Evolutionary conservation across 2,888 invertebrate species (phyloP).

Genomic region (Pterostichus madidus): DNA sequence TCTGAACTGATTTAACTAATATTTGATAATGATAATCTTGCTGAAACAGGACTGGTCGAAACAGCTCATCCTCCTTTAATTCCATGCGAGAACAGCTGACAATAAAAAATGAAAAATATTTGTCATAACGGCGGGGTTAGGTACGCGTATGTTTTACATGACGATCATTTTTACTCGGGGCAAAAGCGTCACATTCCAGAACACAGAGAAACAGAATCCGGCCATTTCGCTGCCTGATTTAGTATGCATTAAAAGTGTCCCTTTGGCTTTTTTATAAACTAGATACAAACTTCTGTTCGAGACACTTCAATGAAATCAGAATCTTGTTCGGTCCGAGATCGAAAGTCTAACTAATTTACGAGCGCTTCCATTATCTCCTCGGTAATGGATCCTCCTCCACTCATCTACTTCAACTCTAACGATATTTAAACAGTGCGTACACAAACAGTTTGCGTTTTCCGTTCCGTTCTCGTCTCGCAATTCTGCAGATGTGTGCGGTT

Average conservation of each 20-base stretch:
- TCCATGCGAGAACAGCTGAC: no score
- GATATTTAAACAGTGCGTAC: not conserved
- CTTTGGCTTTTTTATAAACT: constrained; percentile 68
- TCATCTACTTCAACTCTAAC: not conserved
- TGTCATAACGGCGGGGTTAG: constrained; percentile 19
- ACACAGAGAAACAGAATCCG: not conserved
- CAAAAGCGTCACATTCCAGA: constrained; percentile 40
- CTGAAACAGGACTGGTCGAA: no score
- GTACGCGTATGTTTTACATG: constrained; percentile 29
- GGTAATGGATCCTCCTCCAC: not conserved
- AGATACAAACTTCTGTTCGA: constrained; percentile 56
- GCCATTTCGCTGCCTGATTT: constrained; percentile 64
- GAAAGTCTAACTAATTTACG: constrained; percentile 2
- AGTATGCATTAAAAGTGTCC: constrained; percentile 72
- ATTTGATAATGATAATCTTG: no score
- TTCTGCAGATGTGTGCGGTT: constrained; percentile 20
- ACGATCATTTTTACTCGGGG: constrained; percentile 43
- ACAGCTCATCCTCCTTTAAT: no score
- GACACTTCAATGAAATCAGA: constrained; percentile 38
- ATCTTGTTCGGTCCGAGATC: not conserved
- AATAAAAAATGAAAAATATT: constrained; percentile 28
- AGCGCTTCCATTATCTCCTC: not conserved
- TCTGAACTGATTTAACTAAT: no score
- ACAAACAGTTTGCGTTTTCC: not conserved
- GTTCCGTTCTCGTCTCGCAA: not conserved